Base-by-base conservation (phyloP, 37 sponge, comb jelly and placozoan species). In the Ephydatia muelleri region DNA sequence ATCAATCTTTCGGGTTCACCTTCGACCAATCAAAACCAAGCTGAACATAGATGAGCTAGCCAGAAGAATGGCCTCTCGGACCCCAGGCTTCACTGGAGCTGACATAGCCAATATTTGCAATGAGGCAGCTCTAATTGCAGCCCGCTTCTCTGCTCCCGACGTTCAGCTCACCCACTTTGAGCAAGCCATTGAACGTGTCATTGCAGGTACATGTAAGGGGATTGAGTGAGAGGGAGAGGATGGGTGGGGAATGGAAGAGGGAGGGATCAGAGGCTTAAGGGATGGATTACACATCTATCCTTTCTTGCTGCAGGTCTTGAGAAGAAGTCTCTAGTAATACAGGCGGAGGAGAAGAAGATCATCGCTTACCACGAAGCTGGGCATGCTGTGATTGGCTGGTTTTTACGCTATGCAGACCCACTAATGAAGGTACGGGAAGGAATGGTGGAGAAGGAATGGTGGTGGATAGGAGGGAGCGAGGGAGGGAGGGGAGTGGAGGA, bases 291-390 rank as follows among this genome's bases (percentile, higher is more conserved):
- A 8, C 23, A 47, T 27, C 75, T 38, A 82, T 33, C 3, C 72
- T 43, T 25, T 40, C 25, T 23, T 43, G n/a, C 39, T 67, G 69
- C 68, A 88, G 95, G 95, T 6, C 76, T 95, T 79, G 95, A 95
- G 85, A 89, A 91, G 74, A 95, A 94, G 89, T 76, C 86, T 2
- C 76, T 91, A 67, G 98, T 98, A 23, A 85, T 98, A 22, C 94
- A 93, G 65, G 92, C 94, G 5, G 93, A 95, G 31, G 98, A 98
- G 86, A 95, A 93, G 91, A 95, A 82, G 67, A 86, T 91, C 22
- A 94, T 98, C 4, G 98, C 98, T 21, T 95, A 98, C 80, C 98
- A 98, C 67, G 98, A 98, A 79, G 98, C 98, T 16, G 98, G 98
- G 19, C 98, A 98, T 76, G 98, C 98, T 2, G 82, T 98, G 35